Percentiles rank a stretch among this genome's conserved stretches.
These are phyloP conservation scores for Drosophila mimetica DNA, from an alignment of 2,888 invertebrate species.

Conservation along the genomic window DNA sequence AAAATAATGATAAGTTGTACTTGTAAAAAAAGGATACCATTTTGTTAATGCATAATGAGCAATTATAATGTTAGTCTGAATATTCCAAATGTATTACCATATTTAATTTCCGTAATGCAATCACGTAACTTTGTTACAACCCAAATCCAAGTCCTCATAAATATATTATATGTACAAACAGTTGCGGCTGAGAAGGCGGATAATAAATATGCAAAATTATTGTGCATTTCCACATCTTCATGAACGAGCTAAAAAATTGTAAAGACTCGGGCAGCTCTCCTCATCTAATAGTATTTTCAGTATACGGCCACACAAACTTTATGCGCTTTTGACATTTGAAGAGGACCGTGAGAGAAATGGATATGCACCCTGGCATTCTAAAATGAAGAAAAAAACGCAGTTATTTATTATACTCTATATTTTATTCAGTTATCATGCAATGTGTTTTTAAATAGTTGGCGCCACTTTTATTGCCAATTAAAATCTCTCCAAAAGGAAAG, in stretches of 20 bases:
- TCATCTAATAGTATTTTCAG: constrained; percentile 13
- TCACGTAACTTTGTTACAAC: neutral
- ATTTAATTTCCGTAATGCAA: neutral
- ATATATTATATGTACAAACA: neutral
- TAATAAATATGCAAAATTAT: constrained; percentile 12
- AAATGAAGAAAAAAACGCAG: constrained; percentile 10
- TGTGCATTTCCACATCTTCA: constrained; percentile 4
- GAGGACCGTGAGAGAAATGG: constrained; percentile 29
- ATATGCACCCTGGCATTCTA: constrained; percentile 22
- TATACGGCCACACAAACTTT: constrained; percentile 38
- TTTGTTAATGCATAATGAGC: too few species aligned
- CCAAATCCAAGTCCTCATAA: neutral
- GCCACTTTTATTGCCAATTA: neutral
- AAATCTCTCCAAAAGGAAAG: neutral
- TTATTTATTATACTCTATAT: constrained; percentile 21
- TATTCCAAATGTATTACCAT: too few species aligned
- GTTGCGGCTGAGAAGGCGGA: neutral
- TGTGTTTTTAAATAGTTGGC: neutral
- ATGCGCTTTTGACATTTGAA: constrained; percentile 60
- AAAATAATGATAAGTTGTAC: too few species aligned
- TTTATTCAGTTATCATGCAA: neutral
- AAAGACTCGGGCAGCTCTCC: constrained; percentile 1
- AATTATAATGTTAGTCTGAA: neutral
- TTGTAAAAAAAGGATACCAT: too few species aligned
- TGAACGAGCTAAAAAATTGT: constrained; percentile 25